A percentile compares a stretch with the other conserved stretches of the same genome.
These are phyloP conservation scores for Phyllostomus discolor DNA, from an alignment of 2,113 vertebrate species.

Conservation along the genomic window DNA sequence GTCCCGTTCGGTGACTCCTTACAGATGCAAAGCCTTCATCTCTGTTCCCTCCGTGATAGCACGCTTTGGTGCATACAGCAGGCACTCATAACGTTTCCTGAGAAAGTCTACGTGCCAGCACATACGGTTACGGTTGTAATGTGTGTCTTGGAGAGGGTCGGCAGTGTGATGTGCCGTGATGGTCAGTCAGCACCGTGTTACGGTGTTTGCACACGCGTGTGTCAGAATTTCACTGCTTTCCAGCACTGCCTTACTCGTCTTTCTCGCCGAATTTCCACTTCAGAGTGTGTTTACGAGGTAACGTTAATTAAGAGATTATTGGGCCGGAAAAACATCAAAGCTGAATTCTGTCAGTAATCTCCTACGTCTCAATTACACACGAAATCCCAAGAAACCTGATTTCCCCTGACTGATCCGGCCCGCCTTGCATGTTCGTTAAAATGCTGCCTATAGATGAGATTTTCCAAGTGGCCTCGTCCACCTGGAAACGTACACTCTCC, in stretches of 20 bases:
- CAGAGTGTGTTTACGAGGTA: not conserved
- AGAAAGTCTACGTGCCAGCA: not conserved
- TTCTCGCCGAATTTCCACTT: not conserved
- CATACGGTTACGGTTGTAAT: not conserved
- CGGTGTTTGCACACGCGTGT: not conserved
- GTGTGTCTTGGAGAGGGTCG: not conserved
- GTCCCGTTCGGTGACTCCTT: not conserved
- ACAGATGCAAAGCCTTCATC: not conserved
- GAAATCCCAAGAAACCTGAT: not conserved
- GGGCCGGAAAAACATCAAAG: conserved; percentile 23
- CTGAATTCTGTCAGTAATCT: conserved; percentile 20
- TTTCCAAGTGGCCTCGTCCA: not conserved
- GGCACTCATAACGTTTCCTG: not conserved
- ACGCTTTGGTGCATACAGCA: not conserved
- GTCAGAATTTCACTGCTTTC: too few relatives aligned
- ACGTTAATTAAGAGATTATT: conserved; percentile 29
- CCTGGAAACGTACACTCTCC: not conserved
- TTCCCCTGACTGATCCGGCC: not conserved
- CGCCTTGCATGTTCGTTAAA: not conserved
- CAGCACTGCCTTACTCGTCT: not conserved
- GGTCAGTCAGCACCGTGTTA: not conserved
- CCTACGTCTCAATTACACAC: not conserved
- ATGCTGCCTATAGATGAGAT: not conserved
- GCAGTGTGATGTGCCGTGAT: not conserved
- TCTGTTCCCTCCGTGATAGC: not conserved